Base-by-base conservation (phyloP, 2,888 invertebrate genomes). In the Polymixis lichenea region DNA sequence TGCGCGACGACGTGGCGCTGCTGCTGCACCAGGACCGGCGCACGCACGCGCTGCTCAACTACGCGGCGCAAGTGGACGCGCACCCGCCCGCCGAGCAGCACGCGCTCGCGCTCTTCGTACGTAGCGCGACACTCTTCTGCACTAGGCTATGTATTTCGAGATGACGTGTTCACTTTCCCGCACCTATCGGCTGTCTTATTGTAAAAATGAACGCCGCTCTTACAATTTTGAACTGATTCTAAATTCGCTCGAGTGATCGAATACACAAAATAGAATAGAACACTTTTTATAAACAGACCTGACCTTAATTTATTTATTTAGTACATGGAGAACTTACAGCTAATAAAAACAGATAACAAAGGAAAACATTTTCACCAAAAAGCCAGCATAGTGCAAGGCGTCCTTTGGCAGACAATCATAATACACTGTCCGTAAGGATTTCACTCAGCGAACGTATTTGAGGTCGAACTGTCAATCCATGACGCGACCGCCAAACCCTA, bases 1-100 rank as follows among this genome's bases (percentile, higher is more conserved):
- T 98, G 72, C 98, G 98, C 89, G 99, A 99, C 89, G 99, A 99
- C 94, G 98, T 99, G 76, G 98, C 99, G 90, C 97, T 99, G 86
- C 96, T 99, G 86, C 95, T 99, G 89, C 99, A 99, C 94, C 99
- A 99, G 96, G 99, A 99, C 95, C 97, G 99, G 81, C 97, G 98
- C 83, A 2, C 28, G 43, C 77, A 99, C 94, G 97, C 98, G 83
- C 97, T 99, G 86, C 98, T 99, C 98, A 98, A 98, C 94, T 98
- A 98, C 93, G 98, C 98, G 98, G 32, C 97, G 89, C 97, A 97
- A 90, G 97, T 98, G 79, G 98, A 98, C 91, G 97, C 97, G 87
- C 97, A 98, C 88, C 97, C 97, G 32, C 93, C 97, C 0, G 97
- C 97, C 70, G 98, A 98, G 90, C 98, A 98, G 92, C 97, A 97